Evolutionary conservation across 2,113 vertebrate genomes (phyloP).

Genomic region (Corydoras sp.): DNA sequence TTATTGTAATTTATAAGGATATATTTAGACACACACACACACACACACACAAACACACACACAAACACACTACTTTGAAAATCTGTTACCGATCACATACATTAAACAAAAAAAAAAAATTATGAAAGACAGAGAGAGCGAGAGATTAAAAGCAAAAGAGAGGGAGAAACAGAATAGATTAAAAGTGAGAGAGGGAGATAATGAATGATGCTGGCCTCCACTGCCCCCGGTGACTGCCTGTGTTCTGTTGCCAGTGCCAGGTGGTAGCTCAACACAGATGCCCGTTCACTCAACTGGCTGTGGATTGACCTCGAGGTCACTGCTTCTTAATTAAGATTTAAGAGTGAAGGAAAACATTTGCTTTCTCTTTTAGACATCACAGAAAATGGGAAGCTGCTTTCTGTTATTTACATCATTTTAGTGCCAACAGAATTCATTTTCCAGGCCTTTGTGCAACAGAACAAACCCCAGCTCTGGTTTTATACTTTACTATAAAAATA

Average conservation of each 20-base stretch:
- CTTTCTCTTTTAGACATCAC: slow-evolving; percentile 18
- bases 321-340: slow-evolving; percentile 37
- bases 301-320: slow-evolving; percentile 25
- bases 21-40: neutral
- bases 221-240: slow-evolving; percentile 32
- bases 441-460: too few species aligned
- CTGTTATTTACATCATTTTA: too few species aligned
- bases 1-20: too few species aligned
- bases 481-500: neutral
- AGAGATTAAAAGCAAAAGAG: slow-evolving; percentile 14
- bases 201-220: neutral
- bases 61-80: slow-evolving; percentile 26
- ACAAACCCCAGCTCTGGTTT: neutral
- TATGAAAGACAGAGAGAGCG: slow-evolving; percentile 26
- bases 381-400: neutral
- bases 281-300: slow-evolving; percentile 30
- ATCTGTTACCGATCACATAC: slow-evolving; percentile 39
- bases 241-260: slow-evolving; percentile 36
- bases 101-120: too few species aligned
- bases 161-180: slow-evolving; percentile 6
- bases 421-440: too few species aligned
- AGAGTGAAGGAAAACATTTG: slow-evolving; percentile 36
- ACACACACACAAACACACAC: slow-evolving; percentile 14
- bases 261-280: slow-evolving; percentile 32
- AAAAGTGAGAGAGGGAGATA: slow-evolving; percentile 12